Evolutionary conservation across 2,113 vertebrate species (phyloP), one percentile per base, ranked within the genome.

Genomic region (Microcebus lehilahytsara): DNA sequence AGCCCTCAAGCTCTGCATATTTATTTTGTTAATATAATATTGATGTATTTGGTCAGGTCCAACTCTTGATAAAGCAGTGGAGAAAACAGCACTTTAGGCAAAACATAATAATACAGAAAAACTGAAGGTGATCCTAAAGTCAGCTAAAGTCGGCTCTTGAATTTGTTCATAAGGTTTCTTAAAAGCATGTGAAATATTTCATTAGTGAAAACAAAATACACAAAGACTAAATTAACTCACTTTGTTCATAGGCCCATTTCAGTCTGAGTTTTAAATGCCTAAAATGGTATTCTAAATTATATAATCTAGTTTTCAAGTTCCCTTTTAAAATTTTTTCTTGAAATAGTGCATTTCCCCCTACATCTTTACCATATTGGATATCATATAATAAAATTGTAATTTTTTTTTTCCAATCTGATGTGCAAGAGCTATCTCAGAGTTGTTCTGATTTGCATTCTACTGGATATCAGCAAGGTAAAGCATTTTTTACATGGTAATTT

Each of bases 401-500:
- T 25, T 14, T 37, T 46, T 46, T 85, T 80, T 87, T 80, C 71
- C 71, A 79, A 69, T 79, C 37, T 32, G 66, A 81, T 80, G 32
- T 90, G 40, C 46, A 94, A 93, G 53, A 84, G 64, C n/a, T 79
- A 46, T 77, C 72, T 97, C 80, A 75, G 34, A 62, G 58, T 89
- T 84, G 23, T 81, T 77, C 93, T 92, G 89, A 91, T 94, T 95
- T 93, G 46, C 40, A 95, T 93, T 88, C 91, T 60, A 78, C 17
- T 95, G 78, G 67, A 34, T 77, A 87, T 78, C 40, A 69, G 58
- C 92, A 94, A 91, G 69, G 60, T 96, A 60, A 97, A 96, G 60
- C 56, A 78, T 93, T 93, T 88, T 98, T 92, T 78, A 95, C 53
- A 60, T 94, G 53, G 9, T 84, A 96, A 97, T 85, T 89, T 80